Base-by-base conservation (phyloP, 1,140 invertebrate genomes). In the Brachionus calyciflorus region DNA sequence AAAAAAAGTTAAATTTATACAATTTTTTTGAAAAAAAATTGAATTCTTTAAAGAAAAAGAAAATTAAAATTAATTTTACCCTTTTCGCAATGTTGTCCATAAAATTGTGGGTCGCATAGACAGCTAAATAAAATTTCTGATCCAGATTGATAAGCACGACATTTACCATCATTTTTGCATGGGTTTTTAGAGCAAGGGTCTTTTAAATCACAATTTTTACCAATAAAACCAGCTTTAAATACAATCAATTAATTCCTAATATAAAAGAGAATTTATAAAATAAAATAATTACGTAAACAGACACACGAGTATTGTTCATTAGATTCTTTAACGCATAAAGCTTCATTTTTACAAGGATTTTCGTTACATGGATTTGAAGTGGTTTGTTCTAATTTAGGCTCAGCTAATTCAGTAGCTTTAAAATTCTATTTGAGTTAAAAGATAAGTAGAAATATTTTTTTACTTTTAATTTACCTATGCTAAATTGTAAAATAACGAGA, bases 311-410 rank as follows among this genome's bases (percentile, higher is more conserved):
- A 44, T 65, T 41, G 21, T 4, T 65, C 14, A 14, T 41, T 19
- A 14, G 60, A 44, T 44, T 65, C 40, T 37, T 41, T 41, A 24
- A 65, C 28, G 21, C 60, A 65, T 14, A 65, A 26, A 9, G n/a
- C 60, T n/a, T 65, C 37, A 65, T 65, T 65, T 65, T 65, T 65
- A 26, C 60, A 65, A 14, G 40, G 37, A 24, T 65, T 44, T n/a
- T n/a, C n/a, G n/a, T n/a, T n/a, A n/a, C n/a, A n/a, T n/a, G n/a
- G 44, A 10, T 28, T 19, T 19, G 2, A 44, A 37, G 44, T 17
- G 60, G 60, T 14, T 41, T 19, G 1, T 24, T 12, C 14, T 41
- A 9, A 2, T 30, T 12, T 44, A 44, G 37, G 26, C 60, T 44
- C 40, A 65, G n/a, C n/a, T n/a, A n/a, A n/a, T n/a, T n/a, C n/a